phyloP scores from a whole-genome alignment of 2,888 invertebrate genomes.

The Andrena trimmerana region DNA sequence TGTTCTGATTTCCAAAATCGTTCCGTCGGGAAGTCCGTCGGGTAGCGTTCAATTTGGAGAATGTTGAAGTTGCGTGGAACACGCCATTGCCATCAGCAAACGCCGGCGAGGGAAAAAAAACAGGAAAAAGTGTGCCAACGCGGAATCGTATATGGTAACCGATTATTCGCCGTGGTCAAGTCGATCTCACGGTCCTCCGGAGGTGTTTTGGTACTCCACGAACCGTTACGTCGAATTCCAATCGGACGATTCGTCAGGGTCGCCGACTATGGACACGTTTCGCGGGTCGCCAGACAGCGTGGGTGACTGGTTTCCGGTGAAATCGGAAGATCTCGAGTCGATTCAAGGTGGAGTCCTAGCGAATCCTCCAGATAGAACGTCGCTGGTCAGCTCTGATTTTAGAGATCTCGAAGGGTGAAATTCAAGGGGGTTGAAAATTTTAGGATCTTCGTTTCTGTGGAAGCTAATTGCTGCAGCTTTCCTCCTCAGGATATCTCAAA shows the following conservation, averaged over 20 bases:
- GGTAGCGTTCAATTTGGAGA: not conserved
- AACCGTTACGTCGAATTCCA: slow-evolving; percentile 77
- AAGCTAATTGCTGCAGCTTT: too few relatives aligned
- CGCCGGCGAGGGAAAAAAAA: slow-evolving; percentile 25
- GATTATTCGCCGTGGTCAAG: slow-evolving; percentile 50
- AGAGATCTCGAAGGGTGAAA: too few relatives aligned
- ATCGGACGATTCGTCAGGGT: slow-evolving; percentile 59
- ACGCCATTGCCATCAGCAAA: slow-evolving; percentile 11
- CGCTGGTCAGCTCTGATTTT: not conserved
- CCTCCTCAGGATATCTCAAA: too few relatives aligned
- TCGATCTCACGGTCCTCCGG: slow-evolving; percentile 38
- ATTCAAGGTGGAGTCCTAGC: not conserved
- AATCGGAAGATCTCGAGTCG: slow-evolving; percentile 29
- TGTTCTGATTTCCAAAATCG: not conserved
- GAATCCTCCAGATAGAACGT: not conserved
- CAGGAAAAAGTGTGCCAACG: slow-evolving; percentile 45
- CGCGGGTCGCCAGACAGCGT: slow-evolving; percentile 27
- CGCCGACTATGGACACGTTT: not conserved
- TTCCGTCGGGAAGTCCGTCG: not conserved
- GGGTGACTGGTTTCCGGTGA: slow-evolving; percentile 40
- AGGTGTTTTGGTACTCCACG: slow-evolving; percentile 69
- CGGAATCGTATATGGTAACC: slow-evolving; percentile 44
- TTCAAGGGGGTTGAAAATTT: too few relatives aligned
- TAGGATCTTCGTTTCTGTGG: too few relatives aligned
- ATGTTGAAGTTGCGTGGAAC: slow-evolving; percentile 10